A percentile compares a stretch with the other conserved stretches of the same genome.
phyloP scores from a whole-genome alignment of 2,888 invertebrate genomes.

The Pyrochroa serraticornis region DNA sequence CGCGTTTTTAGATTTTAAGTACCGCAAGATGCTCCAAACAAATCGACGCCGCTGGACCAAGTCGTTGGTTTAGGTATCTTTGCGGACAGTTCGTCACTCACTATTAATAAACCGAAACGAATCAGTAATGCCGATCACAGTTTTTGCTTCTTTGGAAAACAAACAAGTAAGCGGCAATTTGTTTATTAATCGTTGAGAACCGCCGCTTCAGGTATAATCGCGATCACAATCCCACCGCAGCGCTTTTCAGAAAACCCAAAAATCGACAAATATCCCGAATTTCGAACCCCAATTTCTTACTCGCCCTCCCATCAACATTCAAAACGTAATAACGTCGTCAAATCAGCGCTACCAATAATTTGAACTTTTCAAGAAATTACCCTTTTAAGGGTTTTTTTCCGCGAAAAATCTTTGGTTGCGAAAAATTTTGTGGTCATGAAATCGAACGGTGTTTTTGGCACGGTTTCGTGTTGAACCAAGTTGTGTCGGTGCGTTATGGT shows the following conservation, averaged over 20 bases:
- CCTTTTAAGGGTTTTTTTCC: too few species aligned
- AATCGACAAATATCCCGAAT: neutral
- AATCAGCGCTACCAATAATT: neutral
- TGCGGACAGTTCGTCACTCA: conserved; percentile 20
- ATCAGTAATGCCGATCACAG: conserved; percentile 29
- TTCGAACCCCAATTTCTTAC: too few species aligned
- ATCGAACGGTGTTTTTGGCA: neutral
- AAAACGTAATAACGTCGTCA: neutral
- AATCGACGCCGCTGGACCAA: neutral
- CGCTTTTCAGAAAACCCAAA: neutral
- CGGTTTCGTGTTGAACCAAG: neutral
- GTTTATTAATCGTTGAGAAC: conserved; percentile 28
- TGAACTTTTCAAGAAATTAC: neutral
- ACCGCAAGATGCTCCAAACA: neutral
- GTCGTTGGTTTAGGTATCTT: too few species aligned
- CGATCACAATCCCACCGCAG: neutral
- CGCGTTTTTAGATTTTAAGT: neutral
- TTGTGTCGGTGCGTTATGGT: neutral
- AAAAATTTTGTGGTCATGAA: neutral
- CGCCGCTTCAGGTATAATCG: neutral
- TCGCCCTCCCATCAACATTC: too few species aligned
- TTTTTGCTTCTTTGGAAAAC: conserved; percentile 25
- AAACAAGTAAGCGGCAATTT: conserved; percentile 28
- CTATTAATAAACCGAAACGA: conserved; percentile 29
- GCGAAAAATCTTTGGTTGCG: too few species aligned